Base-by-base conservation (phyloP, 2,113 vertebrate genomes). In the Gasterosteus nipponicus region DNA sequence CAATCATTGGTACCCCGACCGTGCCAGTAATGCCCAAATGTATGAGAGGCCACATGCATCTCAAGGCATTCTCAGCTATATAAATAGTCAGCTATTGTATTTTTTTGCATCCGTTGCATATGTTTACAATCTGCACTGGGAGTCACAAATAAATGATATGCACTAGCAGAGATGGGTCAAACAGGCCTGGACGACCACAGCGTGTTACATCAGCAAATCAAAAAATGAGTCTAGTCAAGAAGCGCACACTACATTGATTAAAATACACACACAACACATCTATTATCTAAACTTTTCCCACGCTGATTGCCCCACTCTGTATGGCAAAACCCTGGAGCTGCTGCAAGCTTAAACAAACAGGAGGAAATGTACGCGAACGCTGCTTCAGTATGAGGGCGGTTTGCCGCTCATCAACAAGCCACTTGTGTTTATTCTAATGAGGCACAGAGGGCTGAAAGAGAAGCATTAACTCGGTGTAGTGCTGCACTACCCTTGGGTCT, bases 41-140 rank as follows among this genome's bases (percentile, higher is more conserved):
- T 74, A 49, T 46, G 57, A 82, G 80, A 77, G 82, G 86, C 72
- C 57, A 83, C 78, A 78, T 82, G 78, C 82, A 67, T 90, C 86
- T 91, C 76, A 83, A 75, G 81, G 62, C 68, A 62, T 33, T 80
- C 89, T 83, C 72, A 75, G 87, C 90, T 93, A 94, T 89, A 82
- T 89, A 82, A 94, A 92, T 94, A 93, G 92, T 84, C 82, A n/a
- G 76, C 89, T 94, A 91, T 94, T 92, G 81, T 90, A 87, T 93
- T 93, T 87, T 93, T 87, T 80, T 89, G 89, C 89, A 93, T 92
- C 90, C 72, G 81, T 91, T 88, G 86, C 86, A 88, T 26, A 75
- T 91, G 89, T 92, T 94, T 93, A 93, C 80, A 78, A 80, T 86
- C 41, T 1, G 11, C 19, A n/a, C 66, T 80, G n/a, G 58, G 68